These are phyloP conservation scores for Noctua pronuba DNA, from an alignment of 2,888 invertebrate species.

Conservation along the genomic window DNA sequence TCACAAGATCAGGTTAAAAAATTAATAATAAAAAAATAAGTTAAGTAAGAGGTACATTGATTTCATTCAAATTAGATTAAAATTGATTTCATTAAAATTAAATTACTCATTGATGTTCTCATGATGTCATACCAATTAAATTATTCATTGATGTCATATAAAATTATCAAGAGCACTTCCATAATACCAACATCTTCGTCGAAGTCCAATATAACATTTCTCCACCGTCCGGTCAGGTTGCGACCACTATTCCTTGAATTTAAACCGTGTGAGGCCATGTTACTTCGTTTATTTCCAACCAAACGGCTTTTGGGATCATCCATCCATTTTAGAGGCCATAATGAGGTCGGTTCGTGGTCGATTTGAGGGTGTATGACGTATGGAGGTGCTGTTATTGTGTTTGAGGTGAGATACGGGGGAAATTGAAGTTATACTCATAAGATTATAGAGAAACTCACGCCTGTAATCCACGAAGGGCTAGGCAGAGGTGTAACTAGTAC, in stretches of 20 bases:
- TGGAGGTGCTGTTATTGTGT: conserved; percentile 26
- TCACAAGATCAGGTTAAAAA: too few relatives aligned
- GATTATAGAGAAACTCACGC: neutral
- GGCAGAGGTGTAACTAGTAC: neutral
- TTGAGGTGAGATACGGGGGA: neutral
- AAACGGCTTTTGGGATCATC: conserved; percentile 52
- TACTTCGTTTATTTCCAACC: conserved; percentile 52
- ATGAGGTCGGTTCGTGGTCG: conserved; percentile 38
- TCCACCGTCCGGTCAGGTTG: conserved; percentile 28
- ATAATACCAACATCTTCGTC: conserved; percentile 7
- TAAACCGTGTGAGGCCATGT: conserved; percentile 24
- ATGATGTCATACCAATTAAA: too few relatives aligned
- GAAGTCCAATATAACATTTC: conserved; percentile 33
- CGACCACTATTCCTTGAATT: conserved; percentile 40
- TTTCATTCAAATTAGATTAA: too few relatives aligned
- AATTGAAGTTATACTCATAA: neutral
- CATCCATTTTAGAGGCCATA: conserved; percentile 45
- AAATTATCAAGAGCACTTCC: conserved; percentile 20
- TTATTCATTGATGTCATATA: too few relatives aligned
- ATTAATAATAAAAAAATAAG: too few relatives aligned
- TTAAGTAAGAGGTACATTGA: too few relatives aligned
- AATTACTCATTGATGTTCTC: too few relatives aligned
- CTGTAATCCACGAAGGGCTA: rapidly evolving
- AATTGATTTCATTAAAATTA: too few relatives aligned
- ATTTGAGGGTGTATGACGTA: conserved; percentile 35